phyloP scores from a whole-genome alignment of 1,140 invertebrate species.

The Capitella teleta region DNA sequence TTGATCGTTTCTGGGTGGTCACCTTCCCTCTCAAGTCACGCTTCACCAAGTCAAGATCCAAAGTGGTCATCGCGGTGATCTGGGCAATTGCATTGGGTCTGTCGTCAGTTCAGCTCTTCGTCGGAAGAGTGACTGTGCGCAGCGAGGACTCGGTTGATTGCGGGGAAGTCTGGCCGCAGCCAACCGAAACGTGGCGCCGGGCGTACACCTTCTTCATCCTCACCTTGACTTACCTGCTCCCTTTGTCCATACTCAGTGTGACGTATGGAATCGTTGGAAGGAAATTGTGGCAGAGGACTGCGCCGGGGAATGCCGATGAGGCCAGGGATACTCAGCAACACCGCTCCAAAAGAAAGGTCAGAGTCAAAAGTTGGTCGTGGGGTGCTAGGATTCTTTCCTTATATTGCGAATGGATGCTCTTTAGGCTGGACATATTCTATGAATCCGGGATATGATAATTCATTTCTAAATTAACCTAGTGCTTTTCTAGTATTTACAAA shows the following conservation, averaged over 20 bases:
- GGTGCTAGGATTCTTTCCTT: no score
- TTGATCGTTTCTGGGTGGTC: constrained; percentile 33
- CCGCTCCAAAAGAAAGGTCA: constrained; percentile 45
- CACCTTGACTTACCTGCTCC: constrained; percentile 45
- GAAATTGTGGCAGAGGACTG: constrained; percentile 39
- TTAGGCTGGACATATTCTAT: no score
- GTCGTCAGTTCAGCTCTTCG: constrained; percentile 40
- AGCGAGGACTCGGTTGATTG: constrained; percentile 16
- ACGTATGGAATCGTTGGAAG: constrained; percentile 41
- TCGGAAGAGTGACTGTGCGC: constrained; percentile 25
- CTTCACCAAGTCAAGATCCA: constrained; percentile 16
- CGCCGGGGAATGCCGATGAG: constrained; percentile 46
- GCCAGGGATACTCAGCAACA: constrained; percentile 43
- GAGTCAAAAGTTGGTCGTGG: background rate
- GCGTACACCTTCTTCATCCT: constrained; percentile 45
- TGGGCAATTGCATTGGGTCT: constrained; percentile 42
- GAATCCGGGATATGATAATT: no score
- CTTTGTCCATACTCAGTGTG: constrained; percentile 42
- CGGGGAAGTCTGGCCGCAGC: constrained; percentile 23
- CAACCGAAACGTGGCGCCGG: constrained; percentile 17
- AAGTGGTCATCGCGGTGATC: constrained; percentile 38
- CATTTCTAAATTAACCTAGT: no score
- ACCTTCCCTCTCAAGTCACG: constrained; percentile 26
- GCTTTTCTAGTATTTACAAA: no score
- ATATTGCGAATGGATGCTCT: no score